Conservation (phyloP, 1,140 invertebrate genomes). For the Latrodectus geometricus region DNA sequence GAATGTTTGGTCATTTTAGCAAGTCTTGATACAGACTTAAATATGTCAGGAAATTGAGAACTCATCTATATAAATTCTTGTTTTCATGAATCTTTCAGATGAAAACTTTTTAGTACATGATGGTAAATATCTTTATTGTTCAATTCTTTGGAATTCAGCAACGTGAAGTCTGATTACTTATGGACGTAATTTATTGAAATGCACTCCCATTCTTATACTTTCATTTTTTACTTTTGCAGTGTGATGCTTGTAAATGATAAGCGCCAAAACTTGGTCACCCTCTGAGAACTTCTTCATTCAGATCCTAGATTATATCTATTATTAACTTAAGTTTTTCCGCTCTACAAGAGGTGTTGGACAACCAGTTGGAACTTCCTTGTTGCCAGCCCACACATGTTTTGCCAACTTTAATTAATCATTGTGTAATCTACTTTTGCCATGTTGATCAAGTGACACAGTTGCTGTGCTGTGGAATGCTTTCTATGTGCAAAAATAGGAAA, state of each 20-base stretch:
- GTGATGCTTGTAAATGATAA: not conserved
- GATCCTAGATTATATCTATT: not conserved
- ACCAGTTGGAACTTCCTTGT: not conserved
- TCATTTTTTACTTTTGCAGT: not conserved
- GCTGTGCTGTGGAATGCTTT: too few relatives aligned
- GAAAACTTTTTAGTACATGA: too few relatives aligned
- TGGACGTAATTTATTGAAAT: slow-evolving; percentile 1
- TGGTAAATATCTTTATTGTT: not conserved
- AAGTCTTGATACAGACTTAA: too few relatives aligned
- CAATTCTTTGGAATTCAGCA: not conserved
- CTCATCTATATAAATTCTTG: not conserved
- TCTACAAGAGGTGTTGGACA: not conserved
- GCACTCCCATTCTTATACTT: not conserved
- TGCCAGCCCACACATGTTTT: not conserved
- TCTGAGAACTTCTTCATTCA: too few relatives aligned
- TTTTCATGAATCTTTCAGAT: too few relatives aligned
- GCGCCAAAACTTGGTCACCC: too few relatives aligned
- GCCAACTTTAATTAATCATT: too few relatives aligned
- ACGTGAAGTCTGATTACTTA: too few relatives aligned
- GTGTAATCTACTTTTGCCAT: too few relatives aligned
- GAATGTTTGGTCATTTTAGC: too few relatives aligned
- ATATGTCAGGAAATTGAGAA: not conserved
- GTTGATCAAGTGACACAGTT: too few relatives aligned
- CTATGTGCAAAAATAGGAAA: too few relatives aligned
- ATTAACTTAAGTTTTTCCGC: not conserved